A percentile compares a stretch with the other conserved stretches of the same genome.
These are phyloP conservation scores for Borostomias antarcticus DNA, from an alignment of 2,797 vertebrate genomes.

Conservation along the genomic window DNA sequence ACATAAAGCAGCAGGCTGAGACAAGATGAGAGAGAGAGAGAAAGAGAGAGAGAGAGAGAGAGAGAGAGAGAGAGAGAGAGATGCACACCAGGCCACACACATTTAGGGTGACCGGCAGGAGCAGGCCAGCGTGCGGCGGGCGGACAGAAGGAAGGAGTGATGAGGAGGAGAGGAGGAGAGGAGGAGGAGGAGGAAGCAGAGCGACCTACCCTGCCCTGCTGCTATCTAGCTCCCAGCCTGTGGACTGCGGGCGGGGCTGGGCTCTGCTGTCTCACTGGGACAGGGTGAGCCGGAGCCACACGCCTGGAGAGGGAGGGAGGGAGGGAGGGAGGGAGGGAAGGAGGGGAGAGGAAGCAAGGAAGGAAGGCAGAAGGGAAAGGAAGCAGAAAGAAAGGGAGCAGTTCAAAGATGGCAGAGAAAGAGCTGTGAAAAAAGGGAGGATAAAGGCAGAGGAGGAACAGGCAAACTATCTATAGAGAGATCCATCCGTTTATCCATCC, in stretches of 20 bases:
- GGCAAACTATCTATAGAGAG: too few species aligned
- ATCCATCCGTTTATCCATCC: not conserved
- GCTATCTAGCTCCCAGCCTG: conserved; percentile 99
- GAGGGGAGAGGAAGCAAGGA: conserved; percentile 21
- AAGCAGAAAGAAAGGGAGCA: not conserved
- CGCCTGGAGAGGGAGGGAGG: conserved; percentile 80
- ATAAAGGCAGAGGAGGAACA: conserved; percentile 8
- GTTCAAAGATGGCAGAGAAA: not conserved
- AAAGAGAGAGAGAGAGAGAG: conserved; percentile 3
- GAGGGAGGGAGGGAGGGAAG: conserved; percentile 9
- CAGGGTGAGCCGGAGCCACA: conserved; percentile 96
- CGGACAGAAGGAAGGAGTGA: conserved; percentile 69
- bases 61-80: conserved; percentile 12
- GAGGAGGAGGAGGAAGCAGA: conserved; percentile 71
- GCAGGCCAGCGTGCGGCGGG: conserved; percentile 54
- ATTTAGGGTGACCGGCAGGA: conserved; percentile 38
- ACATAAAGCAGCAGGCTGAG: conserved; percentile 54
- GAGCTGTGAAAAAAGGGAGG: not conserved
- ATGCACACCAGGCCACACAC: conserved; percentile 19
- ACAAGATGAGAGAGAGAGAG: conserved; percentile 33
- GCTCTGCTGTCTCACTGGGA: conserved; percentile 93
- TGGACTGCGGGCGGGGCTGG: conserved; percentile 93
- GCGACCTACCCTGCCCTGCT: conserved; percentile 97
- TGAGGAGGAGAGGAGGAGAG: conserved; percentile 70
- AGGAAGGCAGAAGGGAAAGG: conserved; percentile 8